A percentile compares a stretch with the other conserved stretches of the same genome.
These are phyloP conservation scores for Uloborus diversus DNA, from an alignment of 1,140 invertebrate genomes.

Conservation along the genomic window DNA sequence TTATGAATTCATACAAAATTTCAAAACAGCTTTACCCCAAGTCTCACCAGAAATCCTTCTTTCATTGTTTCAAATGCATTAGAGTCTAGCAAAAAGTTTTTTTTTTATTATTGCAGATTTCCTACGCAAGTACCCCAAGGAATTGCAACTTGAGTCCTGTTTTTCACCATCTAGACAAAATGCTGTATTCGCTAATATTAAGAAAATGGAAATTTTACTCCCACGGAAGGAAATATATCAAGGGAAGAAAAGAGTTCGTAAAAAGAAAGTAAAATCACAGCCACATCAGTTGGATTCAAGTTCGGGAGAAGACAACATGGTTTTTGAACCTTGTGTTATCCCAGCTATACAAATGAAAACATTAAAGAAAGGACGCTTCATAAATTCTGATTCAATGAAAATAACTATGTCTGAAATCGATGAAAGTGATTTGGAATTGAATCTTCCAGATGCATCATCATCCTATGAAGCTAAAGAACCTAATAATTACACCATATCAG, in stretches of 20 bases:
- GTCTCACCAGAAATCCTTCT: too few relatives aligned
- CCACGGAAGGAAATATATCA: conserved; percentile 7
- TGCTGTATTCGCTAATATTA: not conserved
- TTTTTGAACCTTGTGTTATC: conserved; percentile 20
- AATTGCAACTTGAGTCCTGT: not conserved
- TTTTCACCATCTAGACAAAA: not conserved
- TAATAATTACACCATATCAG: conserved; percentile 11
- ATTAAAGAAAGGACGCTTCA: conserved; percentile 1
- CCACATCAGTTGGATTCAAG: conserved; percentile 18
- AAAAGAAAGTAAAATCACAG: conserved; percentile 5
- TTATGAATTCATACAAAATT: too few relatives aligned
- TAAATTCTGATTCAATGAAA: not conserved
- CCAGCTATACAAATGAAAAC: conserved; percentile 21
- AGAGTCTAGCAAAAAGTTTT: too few relatives aligned
- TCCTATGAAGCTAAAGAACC: not conserved
- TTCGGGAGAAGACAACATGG: conserved; percentile 20
- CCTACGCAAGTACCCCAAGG: conserved; percentile 21
- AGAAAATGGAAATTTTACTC: not conserved
- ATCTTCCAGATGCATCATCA: not conserved
- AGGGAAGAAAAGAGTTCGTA: conserved; percentile 21
- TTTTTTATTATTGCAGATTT: not conserved
- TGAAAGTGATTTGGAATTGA: conserved; percentile 17
- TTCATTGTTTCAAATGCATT: too few relatives aligned
- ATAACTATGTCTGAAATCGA: conserved; percentile 14
- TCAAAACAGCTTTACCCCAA: too few relatives aligned